Evolutionary conservation across 2,797 vertebrate species (phyloP).

Genomic region (Thalassophryne amazonica): DNA sequence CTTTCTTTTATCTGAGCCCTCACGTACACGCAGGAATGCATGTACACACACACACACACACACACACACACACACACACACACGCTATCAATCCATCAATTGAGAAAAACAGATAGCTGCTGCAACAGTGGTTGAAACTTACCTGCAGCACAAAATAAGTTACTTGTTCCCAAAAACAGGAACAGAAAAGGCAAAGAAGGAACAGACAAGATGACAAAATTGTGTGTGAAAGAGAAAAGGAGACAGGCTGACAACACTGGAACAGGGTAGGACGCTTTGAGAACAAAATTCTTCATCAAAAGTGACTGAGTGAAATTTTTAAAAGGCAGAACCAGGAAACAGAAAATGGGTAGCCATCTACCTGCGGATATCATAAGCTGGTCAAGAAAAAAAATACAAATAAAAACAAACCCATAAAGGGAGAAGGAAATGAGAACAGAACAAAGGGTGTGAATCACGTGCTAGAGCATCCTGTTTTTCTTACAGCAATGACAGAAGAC

Average conservation of each 20-base stretch:
- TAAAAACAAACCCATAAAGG: neutral
- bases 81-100: constrained; percentile 20
- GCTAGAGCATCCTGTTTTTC: constrained; percentile 35
- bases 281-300: neutral
- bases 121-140: constrained; percentile 46
- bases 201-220: neutral
- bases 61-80: neutral
- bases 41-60: neutral
- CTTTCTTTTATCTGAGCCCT: constrained; percentile 29
- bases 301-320: neutral
- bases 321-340: neutral
- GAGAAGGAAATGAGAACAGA: constrained; percentile 1
- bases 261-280: neutral
- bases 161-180: neutral
- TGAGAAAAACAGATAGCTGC: constrained; percentile 12
- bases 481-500: neutral
- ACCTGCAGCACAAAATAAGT: constrained; percentile 43
- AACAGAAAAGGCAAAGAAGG: neutral
- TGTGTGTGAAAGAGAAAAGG: neutral
- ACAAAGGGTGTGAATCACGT: neutral
- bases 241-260: neutral
- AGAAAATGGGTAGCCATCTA: neutral
- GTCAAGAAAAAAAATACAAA: neutral
- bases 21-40: neutral
- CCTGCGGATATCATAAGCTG: neutral